Evolutionary conservation across 1,140 invertebrate genomes (phyloP).

Genomic region (Penaeus chinensis): DNA sequence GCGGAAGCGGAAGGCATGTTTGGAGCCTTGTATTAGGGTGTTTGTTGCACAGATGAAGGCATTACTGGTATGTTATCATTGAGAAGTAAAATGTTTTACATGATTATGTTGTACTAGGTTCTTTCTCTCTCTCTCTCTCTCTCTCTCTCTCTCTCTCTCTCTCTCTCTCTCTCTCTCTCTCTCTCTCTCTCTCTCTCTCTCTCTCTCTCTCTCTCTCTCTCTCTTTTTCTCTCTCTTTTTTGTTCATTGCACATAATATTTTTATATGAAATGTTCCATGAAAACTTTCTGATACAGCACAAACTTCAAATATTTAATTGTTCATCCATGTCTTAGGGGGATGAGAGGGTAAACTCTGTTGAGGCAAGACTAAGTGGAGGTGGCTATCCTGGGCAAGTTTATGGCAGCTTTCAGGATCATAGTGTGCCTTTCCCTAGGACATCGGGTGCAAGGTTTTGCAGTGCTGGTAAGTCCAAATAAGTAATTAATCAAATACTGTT

Average conservation of each 20-base stretch:
- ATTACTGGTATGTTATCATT: slow-evolving; percentile 15
- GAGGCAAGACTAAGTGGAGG: slow-evolving; percentile 40
- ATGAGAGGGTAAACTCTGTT: slow-evolving; percentile 46
- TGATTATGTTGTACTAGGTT: not conserved
- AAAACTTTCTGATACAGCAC: too few relatives aligned
- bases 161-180: too few relatives aligned
- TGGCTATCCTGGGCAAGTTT: slow-evolving; percentile 59
- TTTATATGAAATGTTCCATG: too few relatives aligned
- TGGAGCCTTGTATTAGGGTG: slow-evolving; percentile 83
- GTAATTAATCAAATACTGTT: too few relatives aligned
- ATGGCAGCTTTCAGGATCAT: slow-evolving; percentile 70
- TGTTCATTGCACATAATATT: too few relatives aligned
- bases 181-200: too few relatives aligned
- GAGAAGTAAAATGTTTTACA: not conserved
- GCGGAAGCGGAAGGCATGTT: slow-evolving; percentile 80
- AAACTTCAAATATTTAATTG: too few relatives aligned
- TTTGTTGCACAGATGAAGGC: slow-evolving; percentile 77
- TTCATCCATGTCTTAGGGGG: slow-evolving; percentile 15
- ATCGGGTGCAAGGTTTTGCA: slow-evolving; percentile 92
- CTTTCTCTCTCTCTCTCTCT: too few relatives aligned
- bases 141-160: too few relatives aligned
- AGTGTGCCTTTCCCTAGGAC: slow-evolving; percentile 94
- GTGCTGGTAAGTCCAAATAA: slow-evolving; percentile 73
- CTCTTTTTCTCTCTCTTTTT: too few relatives aligned
- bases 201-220: too few relatives aligned